A percentile compares a stretch with the other conserved stretches of the same genome.
Conservation (phyloP, 92 coral and sea anemone genomes). For the Epizoanthus scotinus region DNA sequence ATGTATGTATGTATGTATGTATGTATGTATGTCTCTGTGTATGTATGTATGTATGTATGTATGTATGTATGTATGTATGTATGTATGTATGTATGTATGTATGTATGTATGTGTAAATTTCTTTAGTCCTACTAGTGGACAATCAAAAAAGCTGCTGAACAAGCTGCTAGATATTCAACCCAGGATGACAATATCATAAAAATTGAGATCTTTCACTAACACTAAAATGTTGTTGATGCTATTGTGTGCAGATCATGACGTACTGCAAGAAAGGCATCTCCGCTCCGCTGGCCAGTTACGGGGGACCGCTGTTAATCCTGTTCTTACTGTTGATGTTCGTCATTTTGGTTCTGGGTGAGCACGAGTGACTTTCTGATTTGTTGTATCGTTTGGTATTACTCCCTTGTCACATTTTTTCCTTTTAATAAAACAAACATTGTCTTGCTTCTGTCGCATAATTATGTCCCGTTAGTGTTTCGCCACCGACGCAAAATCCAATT, state of each 20-base stretch:
- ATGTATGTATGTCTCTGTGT: no score
- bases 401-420: background rate
- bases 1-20: no score
- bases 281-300: slow-evolving; percentile 30
- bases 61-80: no score
- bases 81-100: no score
- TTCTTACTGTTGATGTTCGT: slow-evolving; percentile 15
- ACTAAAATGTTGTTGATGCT: no score
- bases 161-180: no score
- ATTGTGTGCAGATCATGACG: slow-evolving; percentile 21
- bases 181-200: no score
- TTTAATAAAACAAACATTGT: background rate
- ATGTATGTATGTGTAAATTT: no score
- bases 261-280: slow-evolving; percentile 38
- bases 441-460: background rate
- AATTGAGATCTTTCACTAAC: background rate
- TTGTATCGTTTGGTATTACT: background rate
- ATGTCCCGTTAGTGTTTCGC: slow-evolving; percentile 5
- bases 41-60: no score
- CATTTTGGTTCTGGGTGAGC: slow-evolving; percentile 8
- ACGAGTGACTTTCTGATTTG: background rate
- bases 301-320: slow-evolving; percentile 26
- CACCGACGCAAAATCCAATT: background rate
- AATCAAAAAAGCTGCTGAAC: no score
- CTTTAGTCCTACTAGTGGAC: no score